Percentiles rank a stretch among this genome's conserved stretches.
These are phyloP conservation scores for Hedya salicella DNA, from an alignment of 2,888 invertebrate genomes.

Conservation along the genomic window DNA sequence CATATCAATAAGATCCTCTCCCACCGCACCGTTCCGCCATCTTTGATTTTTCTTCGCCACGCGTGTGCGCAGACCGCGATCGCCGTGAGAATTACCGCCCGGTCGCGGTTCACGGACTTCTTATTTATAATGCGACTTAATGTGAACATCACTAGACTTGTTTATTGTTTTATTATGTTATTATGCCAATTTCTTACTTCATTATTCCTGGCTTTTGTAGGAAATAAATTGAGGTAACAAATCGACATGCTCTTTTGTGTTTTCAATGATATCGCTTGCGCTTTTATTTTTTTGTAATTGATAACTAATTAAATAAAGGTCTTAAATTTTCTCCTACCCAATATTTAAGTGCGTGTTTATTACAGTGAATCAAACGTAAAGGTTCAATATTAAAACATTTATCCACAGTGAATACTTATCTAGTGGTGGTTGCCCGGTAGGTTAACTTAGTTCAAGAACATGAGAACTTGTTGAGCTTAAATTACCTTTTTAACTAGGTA, in stretches of 20 bases:
- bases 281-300: neutral
- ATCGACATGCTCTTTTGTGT: conserved; percentile 9
- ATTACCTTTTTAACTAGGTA: conserved; percentile 9
- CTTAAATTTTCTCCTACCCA: no score
- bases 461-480: conserved; percentile 9
- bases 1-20: conserved; percentile 51
- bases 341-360: no score
- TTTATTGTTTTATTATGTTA: conserved; percentile 38
- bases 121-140: conserved; percentile 50
- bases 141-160: conserved; percentile 27
- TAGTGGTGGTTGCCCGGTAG: no score
- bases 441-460: no score
- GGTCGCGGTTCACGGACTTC: conserved; percentile 73
- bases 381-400: no score
- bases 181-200: conserved; percentile 14
- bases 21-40: conserved; percentile 57
- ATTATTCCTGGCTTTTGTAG: conserved; percentile 18
- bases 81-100: conserved; percentile 77
- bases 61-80: conserved; percentile 57
- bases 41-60: conserved; percentile 34
- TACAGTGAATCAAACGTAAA: no score
- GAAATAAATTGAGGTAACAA: conserved; percentile 11
- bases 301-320: neutral
- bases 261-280: neutral
- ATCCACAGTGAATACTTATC: no score